Base-by-base conservation (phyloP, 1,140 invertebrate genomes). In the Homarus americanus region DNA sequence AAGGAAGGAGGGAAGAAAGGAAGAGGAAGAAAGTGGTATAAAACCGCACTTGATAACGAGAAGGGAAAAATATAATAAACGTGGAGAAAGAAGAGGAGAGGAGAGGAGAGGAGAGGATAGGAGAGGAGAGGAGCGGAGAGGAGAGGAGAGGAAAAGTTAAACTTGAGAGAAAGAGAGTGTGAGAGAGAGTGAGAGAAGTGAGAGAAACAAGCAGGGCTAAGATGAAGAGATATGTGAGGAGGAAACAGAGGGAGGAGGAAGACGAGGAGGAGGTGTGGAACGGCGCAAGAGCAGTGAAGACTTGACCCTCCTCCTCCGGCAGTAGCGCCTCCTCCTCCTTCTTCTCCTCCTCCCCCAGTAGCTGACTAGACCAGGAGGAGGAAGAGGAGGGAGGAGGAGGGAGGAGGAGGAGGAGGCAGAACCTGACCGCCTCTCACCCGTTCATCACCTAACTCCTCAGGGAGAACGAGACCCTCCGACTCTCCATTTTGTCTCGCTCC, bases 401-500 rank as follows among this genome's bases (percentile, higher is more conserved):
- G 34, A 85, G 73, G 20, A 40, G 78, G 34, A 63, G 82, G 32
- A 28, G 32, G 34, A 38, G 82, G 84, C n/a, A n/a, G n/a, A 87
- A 87, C 83, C 83, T 87, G 84, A 93, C 93, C 93, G 92, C 93
- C 93, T 92, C 88, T 85, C 91, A 92, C 86, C 93, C 92, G 73
- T 89, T 92, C 78, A 87, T 87, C 87, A 86, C 82, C 91, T 82
- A 83, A 75, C 49, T 92, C 92, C 91, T 92, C 85, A 44, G 91
- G 84, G 92, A 89, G 92, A 76, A 32, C 87, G 75, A 87, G 87
- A 87, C 93, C 72, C 92, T 91, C 91, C 89, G 92, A 93, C 93
- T 93, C 92, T 89, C 92, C 91, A 85, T 92, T 87, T 93, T 93
- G 93, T 93, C 93, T 92, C 92, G 90, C 86, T 92, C 92, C 89